Evolutionary conservation across 1,140 invertebrate species (phyloP).

Genomic region (Pissodes strobi): DNA sequence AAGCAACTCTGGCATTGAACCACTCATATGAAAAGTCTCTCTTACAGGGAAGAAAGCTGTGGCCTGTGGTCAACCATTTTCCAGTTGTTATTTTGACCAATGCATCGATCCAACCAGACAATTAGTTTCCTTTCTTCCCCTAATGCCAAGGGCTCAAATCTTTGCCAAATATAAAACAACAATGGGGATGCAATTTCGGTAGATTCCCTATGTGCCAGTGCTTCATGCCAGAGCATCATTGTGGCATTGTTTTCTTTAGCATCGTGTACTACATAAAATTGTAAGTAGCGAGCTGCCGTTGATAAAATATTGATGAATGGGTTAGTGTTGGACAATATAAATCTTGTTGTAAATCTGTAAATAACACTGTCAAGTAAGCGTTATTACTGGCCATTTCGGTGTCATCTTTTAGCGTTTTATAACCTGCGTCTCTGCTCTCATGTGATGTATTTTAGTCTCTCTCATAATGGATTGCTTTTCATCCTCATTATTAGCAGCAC

Average conservation of each 20-base stretch:
- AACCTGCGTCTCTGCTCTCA: background rate
- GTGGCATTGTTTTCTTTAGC: background rate
- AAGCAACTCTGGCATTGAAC: too few species aligned
- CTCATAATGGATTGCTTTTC: too few species aligned
- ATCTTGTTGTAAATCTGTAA: slow-evolving; percentile 20
- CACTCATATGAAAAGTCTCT: too few species aligned
- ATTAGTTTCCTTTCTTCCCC: slow-evolving; percentile 19
- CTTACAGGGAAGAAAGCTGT: too few species aligned
- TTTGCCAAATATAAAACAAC: too few species aligned
- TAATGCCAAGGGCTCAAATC: background rate
- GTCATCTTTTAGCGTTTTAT: too few species aligned
- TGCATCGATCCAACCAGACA: slow-evolving; percentile 21
- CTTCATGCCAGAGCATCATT: slow-evolving; percentile 29
- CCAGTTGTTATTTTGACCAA: slow-evolving; percentile 16
- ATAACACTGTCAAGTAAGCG: background rate
- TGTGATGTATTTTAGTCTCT: slow-evolving; percentile 15
- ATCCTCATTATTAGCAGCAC: too few species aligned
- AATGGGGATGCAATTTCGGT: too few species aligned
- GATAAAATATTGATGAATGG: slow-evolving; percentile 5
- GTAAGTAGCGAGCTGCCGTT: slow-evolving; percentile 14
- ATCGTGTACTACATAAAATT: slow-evolving; percentile 11
- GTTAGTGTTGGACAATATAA: slow-evolving; percentile 19
- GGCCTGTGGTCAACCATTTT: too few species aligned
- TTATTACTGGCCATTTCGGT: too few species aligned
- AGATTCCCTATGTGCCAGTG: slow-evolving; percentile 15